Base-by-base conservation (phyloP, 2,113 vertebrate genomes). In the Dicentrarchus labrax region DNA sequence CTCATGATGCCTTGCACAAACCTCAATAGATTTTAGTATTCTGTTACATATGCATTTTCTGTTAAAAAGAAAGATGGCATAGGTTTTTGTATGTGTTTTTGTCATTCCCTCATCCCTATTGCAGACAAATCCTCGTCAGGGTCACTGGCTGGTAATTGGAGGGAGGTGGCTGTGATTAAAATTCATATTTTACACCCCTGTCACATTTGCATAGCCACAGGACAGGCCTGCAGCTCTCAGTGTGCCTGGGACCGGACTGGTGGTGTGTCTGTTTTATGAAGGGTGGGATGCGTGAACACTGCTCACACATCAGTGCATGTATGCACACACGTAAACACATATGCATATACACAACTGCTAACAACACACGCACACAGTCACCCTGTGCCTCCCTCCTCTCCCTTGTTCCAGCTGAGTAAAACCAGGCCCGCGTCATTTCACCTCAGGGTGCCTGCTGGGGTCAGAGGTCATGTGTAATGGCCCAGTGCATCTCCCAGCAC, bases 401-500 rank as follows among this genome's bases (percentile, higher is more conserved):
- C 38, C 70, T 61, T 88, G 94, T 94, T 94, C 92, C 85, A 94
- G 89, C 93, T 95, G 95, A 96, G 92, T 91, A 91, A 94, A 95
- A 95, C 80, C 95, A 95, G 94, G 93, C 93, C 89, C 86, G 93
- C 94, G 88, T 88, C 79, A 68, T 95, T 96, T 96, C 95, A 96
- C 96, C 93, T 93, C 90, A 94, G 95, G 96, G 95, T 93, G 96
- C 93, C 93, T 86, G 80, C 45, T 53, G 90, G 51, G 95, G 95
- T 96, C 95, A 95, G 93, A 94, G 96, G 94, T 96, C 94, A 88
- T 69, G 91, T 94, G 95, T 95, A 97, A 96, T 95, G 94, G 93
- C 94, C 95, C 88, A 48, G 82, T 92, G 93, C 95, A 93, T 95
- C 94, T 96, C 93, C 64, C 85, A 92, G 93, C 92, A 93, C 92